Evolutionary conservation across 2,888 invertebrate genomes (phyloP), one percentile per base, ranked within the genome.

Genomic region (Melanchra persicariae): DNA sequence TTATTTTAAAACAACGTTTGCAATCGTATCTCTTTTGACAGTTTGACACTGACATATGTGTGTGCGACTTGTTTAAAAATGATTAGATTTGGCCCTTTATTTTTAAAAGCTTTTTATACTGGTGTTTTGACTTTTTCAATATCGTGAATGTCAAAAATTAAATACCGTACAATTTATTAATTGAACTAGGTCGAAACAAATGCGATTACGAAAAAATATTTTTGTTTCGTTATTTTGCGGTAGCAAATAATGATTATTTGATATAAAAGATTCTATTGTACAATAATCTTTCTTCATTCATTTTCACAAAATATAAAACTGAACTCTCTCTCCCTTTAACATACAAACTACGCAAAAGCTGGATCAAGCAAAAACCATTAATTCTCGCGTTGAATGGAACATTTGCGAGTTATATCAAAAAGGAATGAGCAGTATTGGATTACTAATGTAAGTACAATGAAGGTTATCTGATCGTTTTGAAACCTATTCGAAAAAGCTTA

Each of bases 311-410:
- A 43, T 43, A 45, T 57, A 40, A 52, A 61, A 40, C 7, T 22
- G n/a, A n/a, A n/a, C 19, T 64, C 22, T 17, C 37, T 54, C 12
- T 58, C 6, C 61, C 10, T 52, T 43, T 5, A 43, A 54, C 26
- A 47, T 40, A 49, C 24, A 47, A 70, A 51, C 58, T 60, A 52
- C 24, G 34, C 34, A 22, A 70, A 58, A 65, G 37, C 40, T 51
- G 52, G 69, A 74, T 81, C 77, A 77, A 70, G 64, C 22, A 24
- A 66, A 17, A 59, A 64, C 66, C 70, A 82, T 81, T 78, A 71
- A 72, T 81, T 74, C 61, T 71, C 62, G 22, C 52, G 9, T 43
- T 72, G 82, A 74, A 77, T 57, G 37, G 49, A 60, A 60, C 52
- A 49, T 62, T 70, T 73, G 22, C 40, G 26, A 62, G 57, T 57